These are phyloP conservation scores for Malurus elegans DNA, from an alignment of 2,113 vertebrate genomes.

Conservation along the genomic window DNA sequence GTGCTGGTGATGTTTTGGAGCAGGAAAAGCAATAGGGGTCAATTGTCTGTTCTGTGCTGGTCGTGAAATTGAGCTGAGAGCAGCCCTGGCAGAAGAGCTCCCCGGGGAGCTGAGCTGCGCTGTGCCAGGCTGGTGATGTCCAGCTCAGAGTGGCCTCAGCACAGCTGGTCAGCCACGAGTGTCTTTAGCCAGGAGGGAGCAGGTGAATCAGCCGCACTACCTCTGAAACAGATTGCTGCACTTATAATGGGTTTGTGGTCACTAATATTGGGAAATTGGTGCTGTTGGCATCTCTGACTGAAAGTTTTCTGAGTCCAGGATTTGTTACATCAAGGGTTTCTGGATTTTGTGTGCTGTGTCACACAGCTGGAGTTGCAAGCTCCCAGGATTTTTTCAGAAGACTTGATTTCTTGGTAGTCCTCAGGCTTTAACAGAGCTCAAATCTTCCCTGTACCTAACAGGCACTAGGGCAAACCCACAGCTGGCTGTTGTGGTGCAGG, in stretches of 20 bases:
- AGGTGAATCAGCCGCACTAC: neutral
- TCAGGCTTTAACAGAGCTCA: neutral
- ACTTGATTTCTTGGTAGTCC: neutral
- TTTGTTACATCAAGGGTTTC: neutral
- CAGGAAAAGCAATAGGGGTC: neutral
- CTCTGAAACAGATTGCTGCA: neutral
- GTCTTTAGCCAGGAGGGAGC: neutral
- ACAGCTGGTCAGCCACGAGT: neutral
- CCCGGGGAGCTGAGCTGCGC: neutral
- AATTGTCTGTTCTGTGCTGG: neutral
- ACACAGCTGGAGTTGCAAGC: neutral
- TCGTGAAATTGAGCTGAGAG: neutral
- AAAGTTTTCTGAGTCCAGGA: neutral
- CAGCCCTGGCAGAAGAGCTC: neutral
- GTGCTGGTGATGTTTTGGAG: neutral
- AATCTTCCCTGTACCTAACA: neutral
- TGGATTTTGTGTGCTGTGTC: fast-evolving
- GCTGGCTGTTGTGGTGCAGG: neutral
- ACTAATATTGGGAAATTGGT: neutral
- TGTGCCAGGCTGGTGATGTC: neutral
- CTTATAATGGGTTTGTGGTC: neutral
- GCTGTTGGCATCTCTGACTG: neutral
- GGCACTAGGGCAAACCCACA: neutral
- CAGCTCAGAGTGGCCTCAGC: neutral
- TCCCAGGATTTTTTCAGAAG: neutral